Evolutionary conservation across 2,888 invertebrate species (phyloP), one percentile per base, ranked within the genome.

Genomic region (Cosmia trapezina): DNA sequence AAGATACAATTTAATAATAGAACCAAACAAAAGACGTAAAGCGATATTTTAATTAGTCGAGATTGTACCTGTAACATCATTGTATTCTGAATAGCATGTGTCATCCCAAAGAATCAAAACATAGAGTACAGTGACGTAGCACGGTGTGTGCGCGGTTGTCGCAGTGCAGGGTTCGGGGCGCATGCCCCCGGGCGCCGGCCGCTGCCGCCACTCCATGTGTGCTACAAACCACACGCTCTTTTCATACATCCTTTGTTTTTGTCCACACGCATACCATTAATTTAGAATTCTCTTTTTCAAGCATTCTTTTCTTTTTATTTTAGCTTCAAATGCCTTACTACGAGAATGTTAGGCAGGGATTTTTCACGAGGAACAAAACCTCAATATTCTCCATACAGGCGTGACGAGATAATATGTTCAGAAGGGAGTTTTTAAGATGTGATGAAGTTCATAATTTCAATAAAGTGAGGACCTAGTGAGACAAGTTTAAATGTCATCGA

Each of bases 151-250:
- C 83, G 71, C 76, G 89, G 88, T 86, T 93, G 92, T 89, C 94
- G 93, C 94, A 94, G 90, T 94, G 94, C 94, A 93, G 94, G 86
- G 89, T 91, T 91, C 89, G 91, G 87, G 89, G 91, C 91, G 91
- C 92, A 90, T 88, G 91, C 89, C 92, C 89, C 83, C 70, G 81
- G 87, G 84, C 83, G 81, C 63, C 78, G 69, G 69, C 70, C 81
- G 77, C 54, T 71, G 69, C 73, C 67, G 80, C 86, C 89, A 86
- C 87, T 88, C 86, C 75, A 80, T 83, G 78, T 79, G 85, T 84
- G 81, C 81, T 75, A 73, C 79, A 76, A 84, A 87, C 83, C 82
- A 80, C 80, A 75, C 64, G 54, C 43, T 79, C 65, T 68, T 74
- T 79, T 86, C 85, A 83, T 57, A 81, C 71, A 65, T 84, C 76